Conservation (phyloP, 2,888 invertebrate genomes). For the Apantesis nais region DNA sequence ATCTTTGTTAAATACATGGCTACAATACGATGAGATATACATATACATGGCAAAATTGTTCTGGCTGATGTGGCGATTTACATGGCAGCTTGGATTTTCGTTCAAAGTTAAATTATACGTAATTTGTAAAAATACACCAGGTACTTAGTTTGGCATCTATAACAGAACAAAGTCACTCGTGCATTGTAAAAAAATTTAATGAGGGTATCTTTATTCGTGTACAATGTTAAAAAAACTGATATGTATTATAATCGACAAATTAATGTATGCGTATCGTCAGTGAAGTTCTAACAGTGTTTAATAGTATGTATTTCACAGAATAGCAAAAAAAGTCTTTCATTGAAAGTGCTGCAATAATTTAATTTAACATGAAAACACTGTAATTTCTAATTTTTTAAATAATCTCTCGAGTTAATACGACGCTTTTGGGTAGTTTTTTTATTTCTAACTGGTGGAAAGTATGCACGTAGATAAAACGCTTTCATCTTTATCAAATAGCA, state of each 20-base stretch:
- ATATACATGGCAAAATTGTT: conserved; percentile 57
- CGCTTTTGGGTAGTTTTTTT: no score
- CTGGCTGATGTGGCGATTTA: conserved; percentile 49
- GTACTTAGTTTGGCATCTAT: conserved; percentile 40
- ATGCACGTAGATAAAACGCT: no score
- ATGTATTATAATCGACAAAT: no score
- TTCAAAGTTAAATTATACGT: conserved; percentile 26
- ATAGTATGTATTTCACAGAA: neutral
- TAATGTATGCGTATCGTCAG: neutral
- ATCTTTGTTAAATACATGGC: conserved; percentile 47
- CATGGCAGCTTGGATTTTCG: conserved; percentile 56
- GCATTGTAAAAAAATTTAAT: neutral
- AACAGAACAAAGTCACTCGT: conserved; percentile 5
- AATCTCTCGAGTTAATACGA: no score
- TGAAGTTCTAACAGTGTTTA: neutral
- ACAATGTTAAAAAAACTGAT: neutral
- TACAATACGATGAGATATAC: conserved; percentile 48
- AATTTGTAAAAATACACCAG: conserved; percentile 48
- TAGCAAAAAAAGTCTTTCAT: neutral
- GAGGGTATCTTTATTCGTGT: neutral
- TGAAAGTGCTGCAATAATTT: neutral
- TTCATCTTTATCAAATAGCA: no score
- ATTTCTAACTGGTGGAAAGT: no score
- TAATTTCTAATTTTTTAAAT: no score
- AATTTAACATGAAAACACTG: no score